Conservation (phyloP, 1,140 invertebrate genomes). For the Temnothorax nylanderi region DNA sequence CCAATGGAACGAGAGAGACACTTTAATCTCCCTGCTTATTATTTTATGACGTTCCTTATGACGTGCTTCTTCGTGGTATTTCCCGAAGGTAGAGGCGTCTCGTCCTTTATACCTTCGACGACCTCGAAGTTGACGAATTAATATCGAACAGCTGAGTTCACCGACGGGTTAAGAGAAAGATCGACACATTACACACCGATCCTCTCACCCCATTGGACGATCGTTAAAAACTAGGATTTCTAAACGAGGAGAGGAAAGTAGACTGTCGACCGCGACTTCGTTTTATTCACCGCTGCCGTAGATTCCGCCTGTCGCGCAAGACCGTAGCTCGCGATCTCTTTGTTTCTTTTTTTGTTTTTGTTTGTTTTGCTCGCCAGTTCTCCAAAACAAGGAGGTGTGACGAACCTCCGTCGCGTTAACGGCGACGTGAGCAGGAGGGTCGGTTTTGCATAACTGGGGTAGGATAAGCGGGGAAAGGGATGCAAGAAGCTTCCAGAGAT, state of each 20-base stretch:
- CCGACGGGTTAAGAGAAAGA: conserved; percentile 69
- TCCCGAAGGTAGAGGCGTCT: conserved; percentile 56
- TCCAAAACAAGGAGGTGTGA: conserved; percentile 23
- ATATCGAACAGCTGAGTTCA: conserved; percentile 76
- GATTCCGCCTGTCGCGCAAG: conserved; percentile 18
- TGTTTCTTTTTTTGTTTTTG: not conserved
- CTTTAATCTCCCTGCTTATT: conserved; percentile 65
- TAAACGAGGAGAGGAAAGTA: conserved; percentile 69
- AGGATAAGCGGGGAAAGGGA: conserved; percentile 28
- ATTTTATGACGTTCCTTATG: conserved; percentile 61
- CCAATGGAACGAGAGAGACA: conserved; percentile 75
- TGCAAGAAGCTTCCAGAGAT: conserved; percentile 53
- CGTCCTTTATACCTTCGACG: conserved; percentile 49
- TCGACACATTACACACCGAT: conserved; percentile 69
- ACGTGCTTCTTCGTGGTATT: conserved; percentile 63
- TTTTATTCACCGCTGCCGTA: not conserved
- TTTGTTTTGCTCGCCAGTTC: conserved; percentile 1
- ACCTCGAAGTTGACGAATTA: conserved; percentile 69
- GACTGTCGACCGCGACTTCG: conserved; percentile 36
- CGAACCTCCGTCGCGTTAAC: conserved; percentile 9
- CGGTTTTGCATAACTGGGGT: conserved; percentile 18
- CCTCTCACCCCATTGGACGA: conserved; percentile 73
- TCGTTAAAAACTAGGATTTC: conserved; percentile 72
- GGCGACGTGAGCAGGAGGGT: not conserved
- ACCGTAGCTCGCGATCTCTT: conserved; percentile 11